Evolutionary conservation across 2,888 invertebrate genomes (phyloP).

Genomic region (Caenorhabditis afra): DNA sequence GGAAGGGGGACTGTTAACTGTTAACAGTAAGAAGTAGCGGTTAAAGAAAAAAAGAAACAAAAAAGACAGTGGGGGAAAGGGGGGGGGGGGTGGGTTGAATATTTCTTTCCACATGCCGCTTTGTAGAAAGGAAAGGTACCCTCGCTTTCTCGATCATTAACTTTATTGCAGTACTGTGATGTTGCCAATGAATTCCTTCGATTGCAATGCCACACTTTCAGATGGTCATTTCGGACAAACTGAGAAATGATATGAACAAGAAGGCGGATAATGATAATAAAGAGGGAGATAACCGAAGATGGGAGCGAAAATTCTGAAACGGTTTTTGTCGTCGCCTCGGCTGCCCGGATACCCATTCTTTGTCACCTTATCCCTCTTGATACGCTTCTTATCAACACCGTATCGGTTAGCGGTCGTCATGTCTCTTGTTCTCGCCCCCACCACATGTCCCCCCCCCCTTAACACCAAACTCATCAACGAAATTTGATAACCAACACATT

Average conservation of each 20-base stretch:
- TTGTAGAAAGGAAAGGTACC: constrained; percentile 10
- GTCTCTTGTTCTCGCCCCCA: too few species aligned
- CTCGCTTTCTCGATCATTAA: constrained; percentile 34
- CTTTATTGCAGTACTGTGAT: constrained; percentile 50
- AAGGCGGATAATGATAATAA: background rate
- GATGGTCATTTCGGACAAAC: background rate
- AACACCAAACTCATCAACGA: constrained; percentile 22
- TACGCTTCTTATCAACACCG: background rate
- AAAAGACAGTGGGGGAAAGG: background rate
- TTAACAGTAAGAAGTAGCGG: constrained; percentile 24
- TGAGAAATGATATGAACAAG: background rate
- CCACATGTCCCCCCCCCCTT: background rate
- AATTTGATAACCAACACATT: constrained; percentile 56
- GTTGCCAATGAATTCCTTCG: constrained; percentile 23
- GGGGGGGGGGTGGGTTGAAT: background rate
- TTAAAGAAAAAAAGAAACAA: constrained; percentile 1
- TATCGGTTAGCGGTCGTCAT: background rate
- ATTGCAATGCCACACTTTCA: background rate
- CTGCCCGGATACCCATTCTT: too few species aligned
- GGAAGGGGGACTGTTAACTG: constrained; percentile 35
- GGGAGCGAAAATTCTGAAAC: background rate
- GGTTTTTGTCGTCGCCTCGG: too few species aligned
- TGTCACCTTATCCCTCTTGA: background rate
- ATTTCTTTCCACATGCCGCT: background rate
- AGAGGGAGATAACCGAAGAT: background rate